phyloP scores from a whole-genome alignment of 2,113 vertebrate genomes.

The Hystrix cristata region DNA sequence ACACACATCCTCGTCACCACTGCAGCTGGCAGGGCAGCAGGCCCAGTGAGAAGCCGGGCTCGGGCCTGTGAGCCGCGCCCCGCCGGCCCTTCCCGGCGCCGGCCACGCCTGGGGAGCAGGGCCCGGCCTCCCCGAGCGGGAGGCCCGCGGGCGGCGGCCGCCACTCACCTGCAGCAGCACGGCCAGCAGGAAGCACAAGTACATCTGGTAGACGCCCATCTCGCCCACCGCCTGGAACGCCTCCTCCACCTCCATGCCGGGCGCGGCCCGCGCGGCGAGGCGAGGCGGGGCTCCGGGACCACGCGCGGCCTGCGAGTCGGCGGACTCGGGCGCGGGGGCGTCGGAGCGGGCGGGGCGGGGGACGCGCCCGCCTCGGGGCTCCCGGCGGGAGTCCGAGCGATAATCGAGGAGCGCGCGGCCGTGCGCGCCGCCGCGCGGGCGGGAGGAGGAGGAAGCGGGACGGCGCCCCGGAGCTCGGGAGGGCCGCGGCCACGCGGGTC shows the following conservation, averaged over 20 bases:
- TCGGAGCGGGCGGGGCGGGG: not conserved
- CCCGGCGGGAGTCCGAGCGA: too few species aligned
- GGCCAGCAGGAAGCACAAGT: slow-evolving; percentile 89
- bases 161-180: slow-evolving; percentile 90
- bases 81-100: not conserved
- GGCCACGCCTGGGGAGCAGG: not conserved
- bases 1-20: not conserved
- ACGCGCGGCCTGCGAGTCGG: not conserved
- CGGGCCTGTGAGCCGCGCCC: not conserved
- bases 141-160: not conserved
- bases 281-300: not conserved
- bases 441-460: too few species aligned
- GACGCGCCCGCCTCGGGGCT: not conserved
- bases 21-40: not conserved
- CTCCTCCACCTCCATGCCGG: slow-evolving; percentile 90
- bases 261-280: not conserved
- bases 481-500: not conserved
- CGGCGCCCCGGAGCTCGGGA: not conserved
- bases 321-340: too few species aligned
- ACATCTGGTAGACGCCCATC: slow-evolving; percentile 90
- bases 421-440: not conserved
- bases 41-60: not conserved
- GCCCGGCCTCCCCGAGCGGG: rapidly evolving
- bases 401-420: too few species aligned
- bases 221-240: slow-evolving; percentile 89